phyloP scores from a whole-genome alignment of 2,888 invertebrate species.

The Scrobipalpa costella region DNA sequence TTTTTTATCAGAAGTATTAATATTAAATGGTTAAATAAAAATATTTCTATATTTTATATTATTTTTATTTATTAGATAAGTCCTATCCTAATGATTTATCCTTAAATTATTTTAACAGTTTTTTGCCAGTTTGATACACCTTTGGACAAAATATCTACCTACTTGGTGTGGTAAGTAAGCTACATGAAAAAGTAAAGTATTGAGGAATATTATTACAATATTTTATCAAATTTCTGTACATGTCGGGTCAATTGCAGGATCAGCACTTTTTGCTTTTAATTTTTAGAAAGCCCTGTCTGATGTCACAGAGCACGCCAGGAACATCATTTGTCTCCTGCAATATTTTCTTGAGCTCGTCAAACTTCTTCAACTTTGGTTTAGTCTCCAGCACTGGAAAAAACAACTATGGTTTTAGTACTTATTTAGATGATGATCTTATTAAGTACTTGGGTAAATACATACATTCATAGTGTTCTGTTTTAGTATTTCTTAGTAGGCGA shows the following conservation, averaged over 20 bases:
- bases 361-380: constrained; percentile 54
- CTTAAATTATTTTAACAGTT: too few relatives aligned
- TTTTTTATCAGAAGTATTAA: constrained; percentile 48
- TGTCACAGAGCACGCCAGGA: constrained; percentile 59
- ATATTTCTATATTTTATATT: constrained; percentile 34
- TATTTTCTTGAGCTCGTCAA: constrained; percentile 56
- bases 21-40: constrained; percentile 52
- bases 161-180: too few relatives aligned
- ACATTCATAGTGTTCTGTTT: constrained; percentile 61
- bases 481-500: constrained; percentile 50
- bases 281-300: constrained; percentile 58
- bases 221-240: not conserved
- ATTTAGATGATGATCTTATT: too few relatives aligned
- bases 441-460: constrained; percentile 40
- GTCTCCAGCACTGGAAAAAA: constrained; percentile 62
- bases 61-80: constrained; percentile 25
- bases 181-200: too few relatives aligned
- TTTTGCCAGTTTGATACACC: too few relatives aligned
- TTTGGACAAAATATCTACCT: too few relatives aligned
- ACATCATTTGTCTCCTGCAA: constrained; percentile 64
- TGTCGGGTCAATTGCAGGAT: too few relatives aligned
- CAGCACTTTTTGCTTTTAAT: constrained; percentile 32
- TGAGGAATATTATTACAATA: not conserved
- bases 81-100: too few relatives aligned
- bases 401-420: too few relatives aligned